Evolutionary conservation across 1,140 invertebrate species (phyloP).

Genomic region (Andricus grossulariae): DNA sequence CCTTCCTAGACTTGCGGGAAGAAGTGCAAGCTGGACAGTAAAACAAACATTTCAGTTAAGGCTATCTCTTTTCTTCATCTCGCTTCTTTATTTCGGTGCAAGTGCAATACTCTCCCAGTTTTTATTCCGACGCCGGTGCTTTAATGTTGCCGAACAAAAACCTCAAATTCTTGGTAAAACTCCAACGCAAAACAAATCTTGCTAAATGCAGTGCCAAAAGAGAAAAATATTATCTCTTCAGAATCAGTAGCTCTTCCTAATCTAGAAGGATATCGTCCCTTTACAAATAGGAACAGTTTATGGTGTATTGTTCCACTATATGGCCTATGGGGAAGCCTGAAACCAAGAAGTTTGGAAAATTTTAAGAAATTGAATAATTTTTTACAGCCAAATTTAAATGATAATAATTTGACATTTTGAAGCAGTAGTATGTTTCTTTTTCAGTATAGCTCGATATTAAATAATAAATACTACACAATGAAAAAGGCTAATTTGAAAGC

Average conservation of each 20-base stretch:
- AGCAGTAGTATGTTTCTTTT: not conserved
- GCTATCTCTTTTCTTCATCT: conserved; percentile 19
- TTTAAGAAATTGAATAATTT: too few relatives aligned
- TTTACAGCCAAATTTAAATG: too few relatives aligned
- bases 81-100: conserved; percentile 7
- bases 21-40: not conserved
- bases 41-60: conserved; percentile 21
- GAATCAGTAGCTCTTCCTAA: too few relatives aligned
- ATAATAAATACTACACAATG: not conserved
- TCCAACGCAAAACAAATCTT: not conserved
- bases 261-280: too few relatives aligned
- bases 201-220: not conserved
- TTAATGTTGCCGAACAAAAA: conserved; percentile 3
- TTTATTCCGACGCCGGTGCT: conserved; percentile 6
- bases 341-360: too few relatives aligned
- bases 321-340: too few relatives aligned
- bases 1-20: not conserved
- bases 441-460: not conserved
- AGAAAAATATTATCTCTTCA: not conserved
- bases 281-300: too few relatives aligned
- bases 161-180: conserved; percentile 10
- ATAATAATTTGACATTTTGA: too few relatives aligned
- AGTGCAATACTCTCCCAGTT: conserved; percentile 1
- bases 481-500: conserved; percentile 1
- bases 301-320: too few relatives aligned